Evolutionary conservation across 2,888 invertebrate genomes (phyloP).

Genomic region (Meteorus cinctellus): DNA sequence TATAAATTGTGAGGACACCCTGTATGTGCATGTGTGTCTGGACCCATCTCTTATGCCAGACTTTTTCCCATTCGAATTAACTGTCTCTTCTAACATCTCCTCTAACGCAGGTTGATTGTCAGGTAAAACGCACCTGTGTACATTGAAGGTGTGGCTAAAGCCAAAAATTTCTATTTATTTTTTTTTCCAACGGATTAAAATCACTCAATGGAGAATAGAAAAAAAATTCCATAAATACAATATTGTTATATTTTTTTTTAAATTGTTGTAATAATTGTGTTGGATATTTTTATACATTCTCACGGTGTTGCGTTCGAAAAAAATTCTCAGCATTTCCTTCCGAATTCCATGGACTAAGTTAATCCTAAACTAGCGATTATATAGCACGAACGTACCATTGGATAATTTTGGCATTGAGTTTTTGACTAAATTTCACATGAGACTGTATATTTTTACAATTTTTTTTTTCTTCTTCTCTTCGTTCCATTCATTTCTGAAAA

Average conservation of each 20-base stretch:
- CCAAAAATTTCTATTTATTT: not conserved
- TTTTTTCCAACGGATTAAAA: slow-evolving; percentile 34
- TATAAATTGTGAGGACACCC: no score
- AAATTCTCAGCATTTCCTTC: slow-evolving; percentile 54
- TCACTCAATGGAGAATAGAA: not conserved
- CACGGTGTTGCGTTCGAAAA: slow-evolving; percentile 44
- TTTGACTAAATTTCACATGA: slow-evolving; percentile 6
- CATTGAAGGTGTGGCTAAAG: not conserved
- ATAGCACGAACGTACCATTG: slow-evolving; percentile 53
- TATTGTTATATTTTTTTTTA: not conserved
- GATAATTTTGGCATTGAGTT: slow-evolving; percentile 4
- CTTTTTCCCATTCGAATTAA: slow-evolving; percentile 28
- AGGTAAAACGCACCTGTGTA: not conserved
- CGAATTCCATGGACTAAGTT: slow-evolving; percentile 54
- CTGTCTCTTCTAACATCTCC: not conserved
- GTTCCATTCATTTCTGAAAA: not conserved
- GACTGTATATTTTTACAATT: not conserved
- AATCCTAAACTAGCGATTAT: slow-evolving; percentile 58
- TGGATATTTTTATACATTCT: slow-evolving; percentile 38
- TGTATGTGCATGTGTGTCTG: not conserved
- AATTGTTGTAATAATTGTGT: not conserved
- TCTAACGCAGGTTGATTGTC: slow-evolving; percentile 16
- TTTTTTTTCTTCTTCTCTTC: not conserved
- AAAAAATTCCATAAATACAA: no score
- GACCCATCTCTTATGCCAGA: slow-evolving; percentile 24